Conservation (phyloP, 2,888 invertebrate species). For the Anagyrus pseudococci region DNA sequence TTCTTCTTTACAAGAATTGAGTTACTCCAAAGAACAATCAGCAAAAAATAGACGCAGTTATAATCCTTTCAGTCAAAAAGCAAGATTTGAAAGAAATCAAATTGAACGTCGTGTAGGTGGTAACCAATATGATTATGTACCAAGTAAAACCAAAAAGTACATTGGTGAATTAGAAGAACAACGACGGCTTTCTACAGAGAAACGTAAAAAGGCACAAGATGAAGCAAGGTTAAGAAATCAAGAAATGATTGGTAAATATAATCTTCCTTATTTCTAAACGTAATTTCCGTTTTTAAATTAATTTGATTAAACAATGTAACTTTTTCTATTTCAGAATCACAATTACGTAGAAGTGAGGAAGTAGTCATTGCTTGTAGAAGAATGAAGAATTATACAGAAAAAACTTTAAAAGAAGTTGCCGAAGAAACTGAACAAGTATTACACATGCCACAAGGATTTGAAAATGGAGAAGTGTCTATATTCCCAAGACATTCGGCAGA, state of each 20-base stretch:
- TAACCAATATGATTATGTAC: slow-evolving; percentile 47
- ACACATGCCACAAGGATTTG: slow-evolving; percentile 6
- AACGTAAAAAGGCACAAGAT: slow-evolving; percentile 32
- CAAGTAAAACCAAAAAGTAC: slow-evolving; percentile 56
- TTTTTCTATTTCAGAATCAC: slow-evolving; percentile 22
- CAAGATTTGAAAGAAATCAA: slow-evolving; percentile 31
- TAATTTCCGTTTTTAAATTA: not conserved
- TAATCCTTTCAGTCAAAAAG: slow-evolving; percentile 35
- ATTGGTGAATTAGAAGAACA: slow-evolving; percentile 47
- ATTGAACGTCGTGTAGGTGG: slow-evolving; percentile 28
- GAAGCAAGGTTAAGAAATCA: slow-evolving; percentile 21
- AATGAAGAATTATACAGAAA: slow-evolving; percentile 50
- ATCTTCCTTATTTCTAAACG: not conserved
- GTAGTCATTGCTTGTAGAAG: slow-evolving; percentile 33
- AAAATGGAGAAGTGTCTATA: slow-evolving; percentile 34
- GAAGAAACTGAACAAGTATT: slow-evolving; percentile 40
- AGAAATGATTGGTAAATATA: slow-evolving; percentile 23
- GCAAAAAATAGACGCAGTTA: slow-evolving; percentile 23
- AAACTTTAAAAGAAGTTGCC: slow-evolving; percentile 46
- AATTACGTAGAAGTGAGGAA: slow-evolving; percentile 24
- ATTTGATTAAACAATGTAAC: not conserved
- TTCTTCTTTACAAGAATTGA: slow-evolving; percentile 55
- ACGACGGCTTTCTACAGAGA: slow-evolving; percentile 39
- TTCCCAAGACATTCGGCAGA: slow-evolving; percentile 10
- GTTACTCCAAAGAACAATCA: slow-evolving; percentile 27